Conservation (phyloP, 2,113 vertebrate genomes). For the Sylvia atricapilla region DNA sequence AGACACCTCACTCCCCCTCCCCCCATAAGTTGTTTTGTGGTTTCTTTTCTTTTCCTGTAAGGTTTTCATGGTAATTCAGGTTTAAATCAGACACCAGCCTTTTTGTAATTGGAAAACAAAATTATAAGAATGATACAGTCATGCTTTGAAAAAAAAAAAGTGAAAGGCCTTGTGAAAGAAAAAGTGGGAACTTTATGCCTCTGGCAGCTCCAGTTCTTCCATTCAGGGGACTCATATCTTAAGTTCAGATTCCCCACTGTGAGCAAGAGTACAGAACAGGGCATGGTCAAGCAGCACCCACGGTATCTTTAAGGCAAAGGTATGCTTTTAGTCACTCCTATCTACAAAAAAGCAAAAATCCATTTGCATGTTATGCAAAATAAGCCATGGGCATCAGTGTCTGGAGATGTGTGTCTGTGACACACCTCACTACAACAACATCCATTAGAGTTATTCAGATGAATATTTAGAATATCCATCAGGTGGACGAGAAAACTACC, state of each 20-base stretch:
- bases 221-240: not conserved
- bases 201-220: not conserved
- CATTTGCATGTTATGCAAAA: not conserved
- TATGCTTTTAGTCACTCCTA: not conserved
- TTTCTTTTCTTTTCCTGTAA: not conserved
- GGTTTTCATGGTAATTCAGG: not conserved
- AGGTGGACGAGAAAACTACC: not conserved
- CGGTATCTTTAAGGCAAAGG: not conserved
- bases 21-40: not conserved
- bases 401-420: not conserved
- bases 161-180: not conserved
- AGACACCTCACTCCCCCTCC: rapidly evolving
- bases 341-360: not conserved
- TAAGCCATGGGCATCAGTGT: not conserved
- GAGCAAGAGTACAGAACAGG: not conserved
- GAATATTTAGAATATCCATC: not conserved
- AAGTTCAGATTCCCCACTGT: not conserved
- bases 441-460: not conserved
- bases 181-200: not conserved
- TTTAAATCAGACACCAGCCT: not conserved
- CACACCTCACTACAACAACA: not conserved
- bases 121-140: not conserved
- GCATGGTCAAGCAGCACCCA: not conserved
- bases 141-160: too few species aligned
- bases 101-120: not conserved